These are phyloP conservation scores for Marronus borbonicus DNA, from an alignment of 2,888 invertebrate species.

Conservation along the genomic window DNA sequence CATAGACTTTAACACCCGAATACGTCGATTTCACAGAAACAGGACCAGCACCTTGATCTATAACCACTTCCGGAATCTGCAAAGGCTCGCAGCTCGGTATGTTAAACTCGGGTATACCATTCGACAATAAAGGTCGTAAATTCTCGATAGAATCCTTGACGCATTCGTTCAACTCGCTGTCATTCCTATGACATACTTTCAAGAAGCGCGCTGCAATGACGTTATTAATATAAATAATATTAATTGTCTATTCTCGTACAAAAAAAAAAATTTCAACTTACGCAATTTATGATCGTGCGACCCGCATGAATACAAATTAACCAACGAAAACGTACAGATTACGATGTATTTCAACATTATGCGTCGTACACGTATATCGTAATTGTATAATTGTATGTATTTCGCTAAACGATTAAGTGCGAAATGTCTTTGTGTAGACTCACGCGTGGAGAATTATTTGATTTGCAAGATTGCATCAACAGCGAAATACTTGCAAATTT, in stretches of 20 bases:
- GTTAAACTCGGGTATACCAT: constrained; percentile 71
- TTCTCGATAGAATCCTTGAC: constrained; percentile 66
- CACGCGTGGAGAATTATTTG: too few relatives aligned
- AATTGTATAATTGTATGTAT: too few relatives aligned
- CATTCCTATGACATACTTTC: constrained; percentile 68
- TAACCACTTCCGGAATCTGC: constrained; percentile 74
- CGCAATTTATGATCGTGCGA: constrained; percentile 16
- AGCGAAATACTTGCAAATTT: too few relatives aligned
- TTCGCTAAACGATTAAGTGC: too few relatives aligned
- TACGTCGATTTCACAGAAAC: constrained; percentile 76
- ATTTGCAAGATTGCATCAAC: too few relatives aligned
- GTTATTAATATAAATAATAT: background rate
- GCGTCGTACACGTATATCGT: background rate
- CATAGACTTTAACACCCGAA: constrained; percentile 75
- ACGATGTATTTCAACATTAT: constrained; percentile 17
- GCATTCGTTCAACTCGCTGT: constrained; percentile 69
- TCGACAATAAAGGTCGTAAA: constrained; percentile 66
- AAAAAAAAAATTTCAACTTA: background rate
- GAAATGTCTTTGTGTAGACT: too few relatives aligned
- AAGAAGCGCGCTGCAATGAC: constrained; percentile 64
- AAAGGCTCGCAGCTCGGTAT: constrained; percentile 80
- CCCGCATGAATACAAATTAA: constrained; percentile 10
- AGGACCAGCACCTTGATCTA: constrained; percentile 77
- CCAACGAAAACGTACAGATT: background rate
- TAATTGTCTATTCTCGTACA: background rate